Evolutionary conservation across 23 tunicate species (phyloP).

Genomic region (Trididemnum clinides): DNA sequence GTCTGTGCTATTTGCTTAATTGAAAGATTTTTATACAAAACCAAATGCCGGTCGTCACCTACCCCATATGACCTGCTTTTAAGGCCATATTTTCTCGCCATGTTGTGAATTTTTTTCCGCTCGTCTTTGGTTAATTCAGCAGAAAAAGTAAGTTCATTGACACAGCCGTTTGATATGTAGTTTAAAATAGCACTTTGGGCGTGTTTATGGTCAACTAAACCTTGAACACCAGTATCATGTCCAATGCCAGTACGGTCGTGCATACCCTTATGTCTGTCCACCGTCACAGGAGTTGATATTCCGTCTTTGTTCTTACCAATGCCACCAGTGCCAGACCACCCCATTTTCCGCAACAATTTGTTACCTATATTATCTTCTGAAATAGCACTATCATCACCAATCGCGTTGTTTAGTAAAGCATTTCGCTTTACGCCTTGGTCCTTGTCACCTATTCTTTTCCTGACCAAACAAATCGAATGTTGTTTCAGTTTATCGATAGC

Average conservation of each 20-base stretch:
- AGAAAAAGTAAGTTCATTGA: slow-evolving; percentile 55
- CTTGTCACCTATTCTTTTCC: not conserved
- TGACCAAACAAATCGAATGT: slow-evolving; percentile 22
- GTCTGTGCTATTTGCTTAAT: not conserved
- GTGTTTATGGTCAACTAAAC: slow-evolving; percentile 19
- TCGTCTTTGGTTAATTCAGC: slow-evolving; percentile 57
- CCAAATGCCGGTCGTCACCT: slow-evolving; percentile 48
- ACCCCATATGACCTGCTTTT: slow-evolving; percentile 58
- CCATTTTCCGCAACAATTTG: slow-evolving; percentile 69
- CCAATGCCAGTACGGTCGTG: slow-evolving; percentile 30
- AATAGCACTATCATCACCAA: not conserved
- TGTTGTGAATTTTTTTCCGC: slow-evolving; percentile 44
- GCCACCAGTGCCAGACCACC: slow-evolving; percentile 71
- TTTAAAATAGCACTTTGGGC: slow-evolving; percentile 41
- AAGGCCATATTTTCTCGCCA: slow-evolving; percentile 59
- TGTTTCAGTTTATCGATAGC: slow-evolving; percentile 25
- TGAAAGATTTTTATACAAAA: slow-evolving; percentile 20
- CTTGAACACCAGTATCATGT: not conserved
- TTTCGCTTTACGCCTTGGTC: not conserved
- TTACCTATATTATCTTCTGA: slow-evolving; percentile 57
- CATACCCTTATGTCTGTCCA: not conserved
- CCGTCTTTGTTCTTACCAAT: slow-evolving; percentile 65
- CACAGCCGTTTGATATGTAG: slow-evolving; percentile 24
- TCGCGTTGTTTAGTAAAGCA: not conserved
- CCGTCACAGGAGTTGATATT: slow-evolving; percentile 46